Evolutionary conservation across 92 coral and sea anemone species (phyloP).

Genomic region (Epizoanthus scotinus): DNA sequence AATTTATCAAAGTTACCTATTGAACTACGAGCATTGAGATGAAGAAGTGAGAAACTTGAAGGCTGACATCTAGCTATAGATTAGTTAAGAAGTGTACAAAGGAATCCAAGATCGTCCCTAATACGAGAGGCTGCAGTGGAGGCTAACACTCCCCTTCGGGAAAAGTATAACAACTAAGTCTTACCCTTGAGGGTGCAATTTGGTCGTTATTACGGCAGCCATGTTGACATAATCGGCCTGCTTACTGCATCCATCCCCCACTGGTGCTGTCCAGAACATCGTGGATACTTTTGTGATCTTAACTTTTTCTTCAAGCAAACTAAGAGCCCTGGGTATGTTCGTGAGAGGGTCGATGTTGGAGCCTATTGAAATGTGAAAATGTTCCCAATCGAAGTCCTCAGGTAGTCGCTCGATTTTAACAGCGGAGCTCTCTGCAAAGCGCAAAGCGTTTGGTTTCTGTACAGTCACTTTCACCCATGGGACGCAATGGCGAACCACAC

Average conservation of each 20-base stretch:
- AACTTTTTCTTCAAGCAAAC: constrained; percentile 46
- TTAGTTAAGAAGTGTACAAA: no score
- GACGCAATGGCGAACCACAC: constrained; percentile 55
- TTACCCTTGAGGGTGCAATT: constrained; percentile 63
- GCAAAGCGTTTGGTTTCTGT: constrained; percentile 57
- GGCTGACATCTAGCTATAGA: no score
- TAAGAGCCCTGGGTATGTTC: constrained; percentile 53
- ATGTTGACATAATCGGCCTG: constrained; percentile 66
- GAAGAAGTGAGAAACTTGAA: no score
- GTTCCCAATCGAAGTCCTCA: constrained; percentile 63
- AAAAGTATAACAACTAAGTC: not conserved
- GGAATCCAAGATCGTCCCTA: no score
- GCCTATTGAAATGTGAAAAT: constrained; percentile 62
- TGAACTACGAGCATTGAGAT: no score
- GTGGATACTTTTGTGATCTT: constrained; percentile 45
- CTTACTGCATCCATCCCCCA: constrained; percentile 33
- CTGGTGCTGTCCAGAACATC: constrained; percentile 64
- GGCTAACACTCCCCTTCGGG: no score
- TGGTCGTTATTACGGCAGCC: constrained; percentile 59
- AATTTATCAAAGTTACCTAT: no score
- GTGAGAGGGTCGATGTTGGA: constrained; percentile 61
- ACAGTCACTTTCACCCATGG: constrained; percentile 65
- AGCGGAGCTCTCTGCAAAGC: constrained; percentile 56
- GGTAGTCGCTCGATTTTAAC: constrained; percentile 58
- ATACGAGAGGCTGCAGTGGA: no score